phyloP scores from a whole-genome alignment of 2,113 vertebrate species.

The Struthidea cinerea region DNA sequence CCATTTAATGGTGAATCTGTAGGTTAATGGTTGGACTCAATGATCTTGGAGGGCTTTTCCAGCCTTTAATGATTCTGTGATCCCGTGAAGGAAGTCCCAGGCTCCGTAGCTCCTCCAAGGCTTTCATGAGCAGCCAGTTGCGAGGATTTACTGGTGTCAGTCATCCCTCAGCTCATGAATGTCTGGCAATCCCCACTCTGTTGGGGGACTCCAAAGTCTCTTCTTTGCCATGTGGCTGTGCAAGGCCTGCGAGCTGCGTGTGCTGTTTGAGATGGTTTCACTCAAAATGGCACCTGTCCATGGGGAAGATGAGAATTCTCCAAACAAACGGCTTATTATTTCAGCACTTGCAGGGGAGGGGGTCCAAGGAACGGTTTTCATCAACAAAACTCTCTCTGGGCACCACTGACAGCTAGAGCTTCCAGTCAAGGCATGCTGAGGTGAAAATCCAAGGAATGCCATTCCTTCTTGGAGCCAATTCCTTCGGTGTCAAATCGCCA shows the following conservation, averaged over 20 bases:
- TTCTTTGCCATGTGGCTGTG: neutral
- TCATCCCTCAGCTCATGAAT: neutral
- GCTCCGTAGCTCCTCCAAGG: neutral
- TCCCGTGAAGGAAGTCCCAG: neutral
- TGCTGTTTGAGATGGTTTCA: neutral
- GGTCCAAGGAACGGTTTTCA: neutral
- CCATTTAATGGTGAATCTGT: neutral
- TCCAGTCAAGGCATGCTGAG: neutral
- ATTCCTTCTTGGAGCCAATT: neutral
- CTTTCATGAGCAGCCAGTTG: neutral
- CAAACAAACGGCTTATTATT: slow-evolving; percentile 14
- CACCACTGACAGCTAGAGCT: neutral
- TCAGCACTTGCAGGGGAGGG: neutral
- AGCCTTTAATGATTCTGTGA: neutral
- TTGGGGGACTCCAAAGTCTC: fast-evolving
- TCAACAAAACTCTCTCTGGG: slow-evolving; percentile 16
- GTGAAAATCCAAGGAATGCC: slow-evolving; percentile 12
- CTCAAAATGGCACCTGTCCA: neutral
- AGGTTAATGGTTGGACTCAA: neutral
- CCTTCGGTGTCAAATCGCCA: neutral
- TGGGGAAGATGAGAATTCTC: neutral
- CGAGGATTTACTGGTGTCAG: neutral
- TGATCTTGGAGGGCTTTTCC: neutral
- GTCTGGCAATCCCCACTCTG: neutral
- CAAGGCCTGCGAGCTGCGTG: fast-evolving